Evolutionary conservation across 2,888 invertebrate species (phyloP), one percentile per base, ranked within the genome.

Genomic region (Polyommatus iphigenia): DNA sequence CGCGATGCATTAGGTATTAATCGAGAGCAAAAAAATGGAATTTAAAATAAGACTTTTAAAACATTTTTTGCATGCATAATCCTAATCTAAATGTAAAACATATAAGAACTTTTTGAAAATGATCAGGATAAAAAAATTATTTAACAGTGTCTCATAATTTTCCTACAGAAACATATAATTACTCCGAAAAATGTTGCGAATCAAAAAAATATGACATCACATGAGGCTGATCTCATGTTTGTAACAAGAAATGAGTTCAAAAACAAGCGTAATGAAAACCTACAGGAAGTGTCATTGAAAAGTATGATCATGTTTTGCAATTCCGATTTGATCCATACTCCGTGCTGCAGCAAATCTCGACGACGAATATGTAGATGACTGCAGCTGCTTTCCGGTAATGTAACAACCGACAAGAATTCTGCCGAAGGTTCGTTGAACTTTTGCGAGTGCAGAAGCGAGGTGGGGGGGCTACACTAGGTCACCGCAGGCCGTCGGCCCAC

Each of bases 371-470:
- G 79, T 82, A 81, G 81, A 79, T 86, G 89, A 89, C 89, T 91
- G 93, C 91, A 92, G 88, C 90, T 91, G 89, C 91, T 90, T 90
- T 90, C 93, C 91, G 92, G 91, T 93, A 94, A 92, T 93, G 93
- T 93, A 93, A 94, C 92, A 91, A 89, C 87, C 88, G 91, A 91
- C 90, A 93, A 93, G 93, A 93, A 91, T 91, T 93, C 91, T 92
- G 90, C 90, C 88, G 83, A 83, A 87, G 86, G 93, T 93, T 93
- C 93, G 87, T 89, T 92, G 93, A 93, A 93, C 93, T 92, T 91
- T 91, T 87, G 90, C 91, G 91, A 93, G 91, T 93, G 92, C 93
- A 93, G 92, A 93, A 89, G 87, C 85, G 88, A 88, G 88, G 91
- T 87, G 91, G 92, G 91, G 92, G 91, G 89, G 87, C 89, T 85